A percentile compares a stretch with the other conserved stretches of the same genome.
These are phyloP conservation scores for Illadopsis cleaveri DNA, from an alignment of 2,113 vertebrate genomes.

Conservation along the genomic window DNA sequence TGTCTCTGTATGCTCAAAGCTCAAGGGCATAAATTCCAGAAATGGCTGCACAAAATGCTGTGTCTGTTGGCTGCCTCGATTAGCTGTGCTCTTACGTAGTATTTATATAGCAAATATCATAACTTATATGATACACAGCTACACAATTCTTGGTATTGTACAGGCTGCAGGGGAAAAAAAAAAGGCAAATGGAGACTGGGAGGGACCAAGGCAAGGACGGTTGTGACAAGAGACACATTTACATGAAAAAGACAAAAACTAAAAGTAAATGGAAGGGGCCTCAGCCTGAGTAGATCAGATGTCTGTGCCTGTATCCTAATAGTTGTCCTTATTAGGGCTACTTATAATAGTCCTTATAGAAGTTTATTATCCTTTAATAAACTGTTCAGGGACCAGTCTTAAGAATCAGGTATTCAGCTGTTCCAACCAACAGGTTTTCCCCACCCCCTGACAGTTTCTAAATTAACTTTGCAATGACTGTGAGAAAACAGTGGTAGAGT, in stretches of 20 bases:
- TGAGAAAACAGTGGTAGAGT: background rate
- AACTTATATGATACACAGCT: background rate
- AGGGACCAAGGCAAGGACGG: background rate
- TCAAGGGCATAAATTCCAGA: background rate
- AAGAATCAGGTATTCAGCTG: background rate
- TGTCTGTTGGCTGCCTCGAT: background rate
- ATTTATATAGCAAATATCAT: background rate
- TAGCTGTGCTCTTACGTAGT: background rate
- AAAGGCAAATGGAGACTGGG: background rate
- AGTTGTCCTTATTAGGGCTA: background rate
- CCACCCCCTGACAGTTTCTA: background rate
- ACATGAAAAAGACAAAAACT: background rate
- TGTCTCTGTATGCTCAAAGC: background rate
- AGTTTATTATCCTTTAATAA: background rate
- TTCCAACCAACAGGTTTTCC: background rate
- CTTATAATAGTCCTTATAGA: background rate
- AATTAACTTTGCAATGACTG: background rate
- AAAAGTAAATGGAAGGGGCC: background rate
- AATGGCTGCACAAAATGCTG: background rate
- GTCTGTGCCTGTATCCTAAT: background rate
- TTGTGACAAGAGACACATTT: background rate
- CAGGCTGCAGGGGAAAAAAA: background rate
- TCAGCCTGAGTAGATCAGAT: background rate
- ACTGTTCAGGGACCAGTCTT: background rate
- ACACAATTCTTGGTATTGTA: background rate